Evolutionary conservation across 2,113 vertebrate genomes (phyloP).

Genomic region (Vicugna pacos): DNA sequence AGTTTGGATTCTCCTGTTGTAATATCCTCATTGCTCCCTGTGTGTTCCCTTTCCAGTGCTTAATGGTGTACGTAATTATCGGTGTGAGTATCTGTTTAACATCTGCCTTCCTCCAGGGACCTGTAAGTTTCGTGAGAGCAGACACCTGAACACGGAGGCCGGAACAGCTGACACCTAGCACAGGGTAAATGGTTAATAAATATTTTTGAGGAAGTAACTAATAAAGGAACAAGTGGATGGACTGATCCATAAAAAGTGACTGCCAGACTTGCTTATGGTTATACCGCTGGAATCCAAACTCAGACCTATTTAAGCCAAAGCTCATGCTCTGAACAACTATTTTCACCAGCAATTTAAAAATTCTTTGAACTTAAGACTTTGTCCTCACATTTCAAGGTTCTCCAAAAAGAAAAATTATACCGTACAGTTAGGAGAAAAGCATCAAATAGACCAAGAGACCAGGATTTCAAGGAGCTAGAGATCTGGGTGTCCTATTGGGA

Average conservation of each 20-base stretch:
- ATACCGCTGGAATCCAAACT: background rate
- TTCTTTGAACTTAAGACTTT: background rate
- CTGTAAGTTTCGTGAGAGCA: background rate
- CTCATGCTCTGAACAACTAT: background rate
- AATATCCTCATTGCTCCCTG: fast-evolving
- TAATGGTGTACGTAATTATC: background rate
- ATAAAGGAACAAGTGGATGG: background rate
- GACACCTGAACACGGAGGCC: background rate
- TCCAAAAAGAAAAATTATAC: background rate
- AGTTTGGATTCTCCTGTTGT: background rate
- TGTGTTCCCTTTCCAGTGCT: background rate
- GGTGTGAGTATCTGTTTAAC: background rate
- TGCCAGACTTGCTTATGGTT: background rate
- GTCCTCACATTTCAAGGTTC: background rate
- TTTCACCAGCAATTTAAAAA: background rate
- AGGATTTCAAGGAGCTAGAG: background rate
- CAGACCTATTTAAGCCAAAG: background rate
- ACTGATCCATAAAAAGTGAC: background rate
- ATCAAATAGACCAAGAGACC: background rate
- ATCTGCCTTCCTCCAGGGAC: background rate
- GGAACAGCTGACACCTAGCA: background rate
- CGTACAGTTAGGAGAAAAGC: background rate
- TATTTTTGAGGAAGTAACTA: background rate
- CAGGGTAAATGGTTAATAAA: background rate
- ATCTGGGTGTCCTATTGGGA: background rate